These are phyloP conservation scores for Drosophila setifemur DNA, from an alignment of 1,140 invertebrate genomes.

Conservation along the genomic window DNA sequence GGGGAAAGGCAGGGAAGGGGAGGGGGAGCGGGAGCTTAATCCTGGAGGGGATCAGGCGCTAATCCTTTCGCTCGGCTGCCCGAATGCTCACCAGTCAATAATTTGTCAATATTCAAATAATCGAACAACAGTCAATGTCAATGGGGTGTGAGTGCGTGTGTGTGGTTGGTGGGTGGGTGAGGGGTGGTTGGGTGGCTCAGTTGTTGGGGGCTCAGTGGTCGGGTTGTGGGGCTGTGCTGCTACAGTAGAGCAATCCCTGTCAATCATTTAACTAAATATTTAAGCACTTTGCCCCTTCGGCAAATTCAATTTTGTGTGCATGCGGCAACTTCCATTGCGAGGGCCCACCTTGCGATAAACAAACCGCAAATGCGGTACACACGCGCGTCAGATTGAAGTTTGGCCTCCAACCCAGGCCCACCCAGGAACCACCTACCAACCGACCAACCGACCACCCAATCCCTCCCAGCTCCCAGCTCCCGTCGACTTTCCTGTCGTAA, in stretches of 20 bases:
- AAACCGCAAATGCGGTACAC: conserved; percentile 63
- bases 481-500: conserved; percentile 4
- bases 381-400: conserved; percentile 51
- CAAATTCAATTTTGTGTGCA: conserved; percentile 60
- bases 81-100: conserved; percentile 40
- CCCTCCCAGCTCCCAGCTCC: neutral
- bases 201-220: too few relatives aligned
- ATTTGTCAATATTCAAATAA: conserved; percentile 55
- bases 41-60: too few relatives aligned
- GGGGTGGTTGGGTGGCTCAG: neutral
- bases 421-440: neutral
- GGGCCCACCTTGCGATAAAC: conserved; percentile 41
- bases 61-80: conserved; percentile 15
- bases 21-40: conserved; percentile 12
- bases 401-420: neutral
- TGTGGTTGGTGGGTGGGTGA: neutral
- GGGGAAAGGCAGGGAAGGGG: conserved; percentile 9
- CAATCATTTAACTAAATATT: conserved; percentile 71
- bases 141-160: neutral
- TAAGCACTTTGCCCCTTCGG: conserved; percentile 47
- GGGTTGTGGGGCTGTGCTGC: too few relatives aligned
- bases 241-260: conserved; percentile 37
- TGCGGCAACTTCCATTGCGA: conserved; percentile 3
- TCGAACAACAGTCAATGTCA: conserved; percentile 24
- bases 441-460: neutral